A percentile compares a stretch with the other conserved stretches of the same genome.
These are phyloP conservation scores for Helicoverpa assulta DNA, from an alignment of 2,888 invertebrate genomes.

Conservation along the genomic window DNA sequence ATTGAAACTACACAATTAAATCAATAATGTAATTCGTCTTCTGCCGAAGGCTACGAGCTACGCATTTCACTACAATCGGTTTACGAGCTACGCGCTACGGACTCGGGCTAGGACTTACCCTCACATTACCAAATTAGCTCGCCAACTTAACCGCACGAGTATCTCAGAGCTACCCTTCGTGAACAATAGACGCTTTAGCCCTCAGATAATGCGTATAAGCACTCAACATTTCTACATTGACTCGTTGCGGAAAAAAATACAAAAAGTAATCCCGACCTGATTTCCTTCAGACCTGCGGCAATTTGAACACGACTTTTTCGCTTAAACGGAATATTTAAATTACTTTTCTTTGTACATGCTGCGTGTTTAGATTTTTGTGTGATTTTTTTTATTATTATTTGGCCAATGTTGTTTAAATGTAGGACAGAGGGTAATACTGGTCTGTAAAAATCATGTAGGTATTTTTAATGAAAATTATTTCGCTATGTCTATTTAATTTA, in stretches of 20 bases:
- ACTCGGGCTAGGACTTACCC: constrained; percentile 24
- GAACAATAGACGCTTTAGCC: constrained; percentile 49
- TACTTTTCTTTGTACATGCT: constrained; percentile 45
- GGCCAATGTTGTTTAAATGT: neutral
- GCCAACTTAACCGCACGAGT: constrained; percentile 53
- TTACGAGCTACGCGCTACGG: constrained; percentile 7
- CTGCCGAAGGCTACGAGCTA: constrained; percentile 1
- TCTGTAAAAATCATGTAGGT: neutral
- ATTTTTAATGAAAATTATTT: neutral
- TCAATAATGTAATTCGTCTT: neutral
- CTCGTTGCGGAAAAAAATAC: constrained; percentile 48
- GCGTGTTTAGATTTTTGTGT: neutral
- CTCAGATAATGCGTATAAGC: constrained; percentile 52
- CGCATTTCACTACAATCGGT: neutral
- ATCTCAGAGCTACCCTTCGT: constrained; percentile 42
- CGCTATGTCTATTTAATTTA: neutral
- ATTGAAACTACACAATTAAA: neutral
- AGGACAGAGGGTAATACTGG: neutral
- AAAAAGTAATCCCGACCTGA: constrained; percentile 63
- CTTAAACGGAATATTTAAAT: constrained; percentile 68
- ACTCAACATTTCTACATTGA: constrained; percentile 44
- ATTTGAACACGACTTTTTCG: constrained; percentile 60
- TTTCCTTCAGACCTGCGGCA: constrained; percentile 60
- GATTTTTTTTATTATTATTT: constrained; percentile 1
- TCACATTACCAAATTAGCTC: constrained; percentile 60